These are phyloP conservation scores for Pseudachorutes palmiensis DNA, from an alignment of 1,140 invertebrate genomes.

Conservation along the genomic window DNA sequence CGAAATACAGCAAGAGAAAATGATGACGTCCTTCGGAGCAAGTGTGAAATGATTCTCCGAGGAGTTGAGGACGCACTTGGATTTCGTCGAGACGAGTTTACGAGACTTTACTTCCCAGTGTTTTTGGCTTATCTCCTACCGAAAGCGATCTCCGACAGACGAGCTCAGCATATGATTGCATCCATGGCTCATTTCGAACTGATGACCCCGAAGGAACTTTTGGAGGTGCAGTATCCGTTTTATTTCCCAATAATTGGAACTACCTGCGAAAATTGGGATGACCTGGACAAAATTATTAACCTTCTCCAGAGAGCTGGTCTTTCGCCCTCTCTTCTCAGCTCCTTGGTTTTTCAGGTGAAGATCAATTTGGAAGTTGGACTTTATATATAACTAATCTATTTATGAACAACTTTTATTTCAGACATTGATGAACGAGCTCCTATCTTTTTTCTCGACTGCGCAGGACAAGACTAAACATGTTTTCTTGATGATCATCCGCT, in stretches of 20 bases:
- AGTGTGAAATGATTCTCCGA: background rate
- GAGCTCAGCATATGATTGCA: background rate
- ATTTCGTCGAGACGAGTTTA: conserved; percentile 2
- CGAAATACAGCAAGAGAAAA: background rate
- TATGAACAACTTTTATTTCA: too few species aligned
- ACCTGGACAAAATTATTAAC: background rate
- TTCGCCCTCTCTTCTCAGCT: background rate
- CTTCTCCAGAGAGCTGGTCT: background rate
- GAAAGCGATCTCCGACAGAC: background rate
- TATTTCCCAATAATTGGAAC: background rate
- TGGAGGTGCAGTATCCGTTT: background rate
- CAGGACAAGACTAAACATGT: background rate
- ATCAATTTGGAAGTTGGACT: too few species aligned
- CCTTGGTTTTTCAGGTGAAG: background rate
- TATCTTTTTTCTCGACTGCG: background rate
- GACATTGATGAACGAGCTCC: background rate
- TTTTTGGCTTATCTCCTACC: background rate
- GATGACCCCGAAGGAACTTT: background rate
- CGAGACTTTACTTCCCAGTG: background rate
- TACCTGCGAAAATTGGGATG: background rate
- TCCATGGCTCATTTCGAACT: background rate
- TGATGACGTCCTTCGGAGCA: background rate
- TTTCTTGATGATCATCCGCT: too few species aligned
- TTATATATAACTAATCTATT: too few species aligned
- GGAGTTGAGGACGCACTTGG: background rate